A percentile compares a stretch with the other conserved stretches of the same genome.
Evolutionary conservation across 1,140 invertebrate species (phyloP).

Genomic region (Cyphomyrmex costatus): DNA sequence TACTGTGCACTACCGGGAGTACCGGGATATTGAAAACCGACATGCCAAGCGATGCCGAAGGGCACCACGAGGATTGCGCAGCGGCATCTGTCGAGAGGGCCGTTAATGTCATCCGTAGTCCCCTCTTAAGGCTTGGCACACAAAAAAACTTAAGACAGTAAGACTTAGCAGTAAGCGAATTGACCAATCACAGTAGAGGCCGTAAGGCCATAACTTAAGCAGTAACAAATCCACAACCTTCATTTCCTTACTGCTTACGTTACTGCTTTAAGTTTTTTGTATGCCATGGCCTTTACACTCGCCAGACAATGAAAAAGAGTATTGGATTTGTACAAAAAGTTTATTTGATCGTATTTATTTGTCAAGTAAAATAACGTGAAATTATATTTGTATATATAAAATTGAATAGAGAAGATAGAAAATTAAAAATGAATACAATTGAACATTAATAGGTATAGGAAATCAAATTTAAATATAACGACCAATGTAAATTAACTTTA

Average conservation of each 20-base stretch:
- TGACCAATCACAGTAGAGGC: too few relatives aligned
- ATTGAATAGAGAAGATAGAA: not conserved
- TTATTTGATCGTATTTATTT: not conserved
- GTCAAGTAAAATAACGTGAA: not conserved
- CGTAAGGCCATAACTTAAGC: too few relatives aligned
- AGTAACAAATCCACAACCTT: too few relatives aligned
- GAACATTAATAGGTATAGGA: not conserved
- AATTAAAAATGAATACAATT: not conserved
- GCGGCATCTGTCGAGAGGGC: not conserved
- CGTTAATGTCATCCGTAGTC: not conserved
- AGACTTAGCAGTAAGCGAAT: too few relatives aligned
- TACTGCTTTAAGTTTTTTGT: too few relatives aligned
- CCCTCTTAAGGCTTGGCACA: too few relatives aligned
- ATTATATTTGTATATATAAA: not conserved
- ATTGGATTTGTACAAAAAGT: not conserved
- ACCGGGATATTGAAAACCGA: not conserved
- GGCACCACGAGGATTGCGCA: not conserved
- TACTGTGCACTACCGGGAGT: not conserved
- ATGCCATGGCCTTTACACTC: too few relatives aligned
- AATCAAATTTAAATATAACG: not conserved
- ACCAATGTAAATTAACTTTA: too few relatives aligned
- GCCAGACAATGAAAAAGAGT: not conserved
- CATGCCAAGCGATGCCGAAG: not conserved
- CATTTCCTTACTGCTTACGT: too few relatives aligned
- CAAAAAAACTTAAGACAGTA: too few relatives aligned